Evolutionary conservation across 2,113 vertebrate genomes (phyloP).

Genomic region (Solea solea): DNA sequence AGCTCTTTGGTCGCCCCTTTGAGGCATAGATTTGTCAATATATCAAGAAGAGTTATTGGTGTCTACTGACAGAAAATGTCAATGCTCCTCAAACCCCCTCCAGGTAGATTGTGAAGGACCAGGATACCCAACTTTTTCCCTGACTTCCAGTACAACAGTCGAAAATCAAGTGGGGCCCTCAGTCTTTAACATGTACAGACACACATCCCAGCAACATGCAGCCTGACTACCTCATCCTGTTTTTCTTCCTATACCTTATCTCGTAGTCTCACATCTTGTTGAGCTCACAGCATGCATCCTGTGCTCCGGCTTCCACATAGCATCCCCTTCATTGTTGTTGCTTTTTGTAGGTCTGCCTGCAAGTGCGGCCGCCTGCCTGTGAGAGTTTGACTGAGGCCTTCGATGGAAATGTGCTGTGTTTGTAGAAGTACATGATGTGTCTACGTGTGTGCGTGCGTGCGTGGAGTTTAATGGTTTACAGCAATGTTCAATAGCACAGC

Average conservation of each 20-base stretch:
- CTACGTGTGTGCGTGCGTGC: background rate
- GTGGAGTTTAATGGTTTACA: constrained; percentile 29
- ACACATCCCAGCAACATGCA: constrained; percentile 41
- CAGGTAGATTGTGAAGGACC: constrained; percentile 8
- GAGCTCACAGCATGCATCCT: constrained; percentile 65
- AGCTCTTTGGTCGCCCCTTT: background rate
- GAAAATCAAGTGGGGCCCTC: constrained; percentile 9
- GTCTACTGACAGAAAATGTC: constrained; percentile 13
- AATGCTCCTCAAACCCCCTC: background rate
- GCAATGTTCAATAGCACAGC: constrained; percentile 9
- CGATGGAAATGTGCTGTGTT: constrained; percentile 18
- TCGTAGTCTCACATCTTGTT: constrained; percentile 61
- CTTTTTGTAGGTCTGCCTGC: constrained; percentile 3
- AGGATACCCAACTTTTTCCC: constrained; percentile 13
- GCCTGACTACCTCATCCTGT: constrained; percentile 77
- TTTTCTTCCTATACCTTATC: constrained; percentile 71
- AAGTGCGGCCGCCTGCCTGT: constrained; percentile 6
- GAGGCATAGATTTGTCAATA: constrained; percentile 2
- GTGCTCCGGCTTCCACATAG: constrained; percentile 41
- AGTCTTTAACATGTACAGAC: background rate
- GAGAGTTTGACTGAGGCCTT: constrained; percentile 8
- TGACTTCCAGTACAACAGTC: background rate
- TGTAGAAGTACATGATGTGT: background rate
- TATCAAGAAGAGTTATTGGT: background rate
- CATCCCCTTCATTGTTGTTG: constrained; percentile 36